Conservation (phyloP, 2,113 vertebrate genomes). For the Glareola pratincola region DNA sequence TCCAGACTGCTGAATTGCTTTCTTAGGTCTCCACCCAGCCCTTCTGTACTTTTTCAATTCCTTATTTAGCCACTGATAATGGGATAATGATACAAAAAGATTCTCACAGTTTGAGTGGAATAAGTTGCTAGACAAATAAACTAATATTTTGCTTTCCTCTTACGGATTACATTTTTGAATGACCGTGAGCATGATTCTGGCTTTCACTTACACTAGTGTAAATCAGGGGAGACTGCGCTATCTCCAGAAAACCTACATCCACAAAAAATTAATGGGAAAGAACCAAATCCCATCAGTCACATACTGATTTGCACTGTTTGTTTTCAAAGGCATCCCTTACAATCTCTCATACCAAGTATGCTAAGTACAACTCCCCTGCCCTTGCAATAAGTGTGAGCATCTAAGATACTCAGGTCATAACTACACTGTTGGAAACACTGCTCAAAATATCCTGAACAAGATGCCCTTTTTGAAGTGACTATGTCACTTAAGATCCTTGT, state of each 20-base stretch:
- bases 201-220: neutral
- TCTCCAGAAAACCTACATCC: neutral
- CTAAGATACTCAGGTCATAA: neutral
- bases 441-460: neutral
- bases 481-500: neutral
- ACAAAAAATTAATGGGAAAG: neutral
- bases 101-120: conserved; percentile 28
- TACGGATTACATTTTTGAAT: neutral
- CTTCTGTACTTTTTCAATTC: conserved; percentile 52
- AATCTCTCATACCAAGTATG: neutral
- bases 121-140: neutral
- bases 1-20: conserved; percentile 67
- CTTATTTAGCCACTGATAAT: conserved; percentile 63
- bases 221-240: neutral
- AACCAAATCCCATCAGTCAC: neutral
- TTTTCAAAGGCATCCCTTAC: neutral
- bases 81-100: conserved; percentile 6
- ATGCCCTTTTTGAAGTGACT: neutral
- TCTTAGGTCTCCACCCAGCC: conserved; percentile 65
- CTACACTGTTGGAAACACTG: neutral
- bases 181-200: neutral
- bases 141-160: neutral
- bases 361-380: neutral
- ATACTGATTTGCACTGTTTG: neutral
- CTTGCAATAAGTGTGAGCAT: neutral